Conservation (phyloP, 2,797 vertebrate species). For the Euphonia xanthogaster region DNA sequence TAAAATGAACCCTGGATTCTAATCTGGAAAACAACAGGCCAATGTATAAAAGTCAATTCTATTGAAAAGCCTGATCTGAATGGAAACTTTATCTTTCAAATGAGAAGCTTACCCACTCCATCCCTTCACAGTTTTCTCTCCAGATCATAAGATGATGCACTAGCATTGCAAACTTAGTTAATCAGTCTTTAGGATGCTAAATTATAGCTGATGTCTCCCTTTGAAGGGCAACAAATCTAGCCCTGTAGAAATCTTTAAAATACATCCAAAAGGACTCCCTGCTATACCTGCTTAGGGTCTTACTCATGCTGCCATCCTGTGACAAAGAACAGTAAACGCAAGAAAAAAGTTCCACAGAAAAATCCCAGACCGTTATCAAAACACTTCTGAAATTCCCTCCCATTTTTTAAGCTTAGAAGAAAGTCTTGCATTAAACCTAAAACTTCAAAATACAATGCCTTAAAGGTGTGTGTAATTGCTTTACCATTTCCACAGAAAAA, state of each 20-base stretch:
- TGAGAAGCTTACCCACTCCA: neutral
- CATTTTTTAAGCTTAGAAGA: neutral
- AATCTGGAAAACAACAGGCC: neutral
- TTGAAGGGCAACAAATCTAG: neutral
- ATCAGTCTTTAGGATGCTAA: neutral
- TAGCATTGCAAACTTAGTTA: neutral
- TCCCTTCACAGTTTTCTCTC: neutral
- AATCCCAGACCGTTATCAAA: neutral
- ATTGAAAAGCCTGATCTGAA: neutral
- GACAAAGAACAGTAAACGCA: slow-evolving; percentile 72
- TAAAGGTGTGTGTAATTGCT: neutral
- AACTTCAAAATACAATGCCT: neutral
- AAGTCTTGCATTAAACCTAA: neutral
- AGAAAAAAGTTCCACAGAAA: slow-evolving; percentile 5
- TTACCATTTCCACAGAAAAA: slow-evolving; percentile 5
- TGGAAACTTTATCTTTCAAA: neutral
- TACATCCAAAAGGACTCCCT: neutral
- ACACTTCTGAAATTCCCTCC: neutral
- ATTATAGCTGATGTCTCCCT: neutral
- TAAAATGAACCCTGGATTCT: neutral
- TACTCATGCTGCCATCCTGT: slow-evolving; percentile 83
- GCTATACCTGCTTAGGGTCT: slow-evolving; percentile 32
- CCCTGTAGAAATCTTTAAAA: neutral
- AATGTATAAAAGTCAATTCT: neutral
- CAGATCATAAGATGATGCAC: neutral